Evolutionary conservation across 2,888 invertebrate genomes (phyloP), one percentile per base, ranked within the genome.

Genomic region (Euzetes globulus): DNA sequence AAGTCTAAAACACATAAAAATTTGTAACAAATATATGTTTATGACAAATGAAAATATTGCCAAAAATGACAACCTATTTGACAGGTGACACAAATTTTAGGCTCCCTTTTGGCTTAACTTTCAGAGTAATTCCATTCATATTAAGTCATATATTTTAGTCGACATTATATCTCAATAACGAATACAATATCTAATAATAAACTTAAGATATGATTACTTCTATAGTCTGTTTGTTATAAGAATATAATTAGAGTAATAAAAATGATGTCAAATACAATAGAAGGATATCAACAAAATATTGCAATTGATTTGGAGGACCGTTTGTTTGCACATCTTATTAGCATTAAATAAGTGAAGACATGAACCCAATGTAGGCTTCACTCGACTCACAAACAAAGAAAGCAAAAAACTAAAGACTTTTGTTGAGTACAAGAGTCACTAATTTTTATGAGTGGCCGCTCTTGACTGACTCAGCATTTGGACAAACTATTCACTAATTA

Each of bases 221-320:
- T 22, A 15, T 4, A 11, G 15, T 55, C 25, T 17, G 19, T 52
- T 19, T 52, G 55, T 22, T 22, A 55, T 25, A 22, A 22, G 55
- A 55, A 55, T 55, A 55, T 55, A 55, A 55, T 55, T 55, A 55
- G 55, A 25, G 55, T 25, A 55, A 55, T 55, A 55, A 55, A 55
- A 55, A 55, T 22, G 9, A 55, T 22, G 17, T 25, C 22, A 55
- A 55, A n/a, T 55, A 55, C 22, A 55, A 4, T 11, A 25, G 3
- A 25, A 25, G 22, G 55, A 7, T 22, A 25, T 25, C 33, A 33
- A 33, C 33, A 33, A 33, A 55, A 9, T 6, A 25, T 4, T 55
- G 55, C 55, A 55, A 25, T 55, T 55, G 55, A 55, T 55, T 22
- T 55, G 55, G 22, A 22, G 19, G 25, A 22, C 55, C 19, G 55